Percentiles rank a stretch among this genome's conserved stretches.
phyloP scores from a whole-genome alignment of 2,113 vertebrate species.

The Proteles cristata region DNA sequence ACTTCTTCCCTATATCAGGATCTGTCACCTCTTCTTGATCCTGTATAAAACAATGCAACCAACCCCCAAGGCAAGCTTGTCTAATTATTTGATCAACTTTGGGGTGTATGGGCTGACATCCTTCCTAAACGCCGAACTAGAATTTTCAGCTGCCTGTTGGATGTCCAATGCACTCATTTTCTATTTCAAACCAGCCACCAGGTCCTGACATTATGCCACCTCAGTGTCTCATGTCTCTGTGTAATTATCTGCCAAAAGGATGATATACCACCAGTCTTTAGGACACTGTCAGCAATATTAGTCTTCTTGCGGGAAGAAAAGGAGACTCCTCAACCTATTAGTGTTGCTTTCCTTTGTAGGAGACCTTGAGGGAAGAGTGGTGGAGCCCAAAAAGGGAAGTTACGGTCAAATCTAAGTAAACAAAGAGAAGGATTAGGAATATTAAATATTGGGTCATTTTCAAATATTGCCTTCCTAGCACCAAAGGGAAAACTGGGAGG shows the following conservation, averaged over 20 bases:
- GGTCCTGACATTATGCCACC: not conserved
- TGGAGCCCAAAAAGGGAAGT: constrained; percentile 8
- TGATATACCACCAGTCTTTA: not conserved
- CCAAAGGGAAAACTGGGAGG: not conserved
- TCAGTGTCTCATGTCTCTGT: not conserved
- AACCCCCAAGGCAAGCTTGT: not conserved
- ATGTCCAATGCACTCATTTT: not conserved
- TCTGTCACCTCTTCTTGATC: not conserved
- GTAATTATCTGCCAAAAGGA: constrained; percentile 22
- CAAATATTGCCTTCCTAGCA: not conserved
- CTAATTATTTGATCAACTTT: not conserved
- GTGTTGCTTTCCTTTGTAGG: not conserved
- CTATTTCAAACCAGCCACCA: not conserved
- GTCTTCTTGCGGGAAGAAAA: constrained; percentile 3
- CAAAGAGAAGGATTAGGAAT: not conserved
- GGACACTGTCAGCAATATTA: not conserved
- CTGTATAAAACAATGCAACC: not conserved
- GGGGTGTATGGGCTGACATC: not conserved
- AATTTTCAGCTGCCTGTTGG: not conserved
- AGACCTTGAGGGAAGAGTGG: not conserved
- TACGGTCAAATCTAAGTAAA: not conserved
- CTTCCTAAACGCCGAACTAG: not conserved
- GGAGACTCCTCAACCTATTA: not conserved
- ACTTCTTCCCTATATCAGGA: not conserved
- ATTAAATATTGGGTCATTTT: not conserved